A percentile compares a stretch with the other conserved stretches of the same genome.
These are phyloP conservation scores for Phymanthus crucifer DNA, from an alignment of 92 coral and sea anemone species.

Conservation along the genomic window DNA sequence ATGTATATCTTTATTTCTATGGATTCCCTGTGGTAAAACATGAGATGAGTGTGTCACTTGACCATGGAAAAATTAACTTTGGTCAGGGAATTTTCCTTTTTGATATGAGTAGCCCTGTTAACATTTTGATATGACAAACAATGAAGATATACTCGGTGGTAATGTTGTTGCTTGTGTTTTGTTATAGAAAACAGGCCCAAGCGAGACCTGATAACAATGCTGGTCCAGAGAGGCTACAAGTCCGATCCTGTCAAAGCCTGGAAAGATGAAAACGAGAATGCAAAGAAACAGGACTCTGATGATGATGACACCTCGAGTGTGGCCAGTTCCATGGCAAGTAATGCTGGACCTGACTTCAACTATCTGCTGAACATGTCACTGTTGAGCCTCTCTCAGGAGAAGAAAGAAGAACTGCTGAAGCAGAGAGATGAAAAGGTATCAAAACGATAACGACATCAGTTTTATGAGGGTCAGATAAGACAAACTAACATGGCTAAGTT, in stretches of 20 bases:
- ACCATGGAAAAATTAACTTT: no score
- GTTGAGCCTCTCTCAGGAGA: constrained; percentile 81
- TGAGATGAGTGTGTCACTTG: no score
- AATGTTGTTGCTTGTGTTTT: not conserved
- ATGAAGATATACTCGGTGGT: no score
- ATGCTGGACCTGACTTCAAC: constrained; percentile 87
- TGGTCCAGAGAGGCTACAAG: constrained; percentile 80
- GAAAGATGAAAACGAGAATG: constrained; percentile 73
- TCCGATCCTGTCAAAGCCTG: constrained; percentile 90
- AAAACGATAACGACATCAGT: no score
- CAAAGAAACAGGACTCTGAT: constrained; percentile 21
- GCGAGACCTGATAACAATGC: constrained; percentile 69
- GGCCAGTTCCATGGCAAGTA: constrained; percentile 66
- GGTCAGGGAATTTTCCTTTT: no score
- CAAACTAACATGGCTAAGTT: not conserved
- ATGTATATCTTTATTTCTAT: no score
- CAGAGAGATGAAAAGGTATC: constrained; percentile 88
- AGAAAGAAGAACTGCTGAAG: constrained; percentile 87
- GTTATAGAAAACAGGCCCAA: constrained; percentile 73
- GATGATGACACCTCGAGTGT: constrained; percentile 76
- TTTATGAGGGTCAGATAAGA: no score
- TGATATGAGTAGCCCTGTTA: no score
- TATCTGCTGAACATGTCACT: constrained; percentile 85
- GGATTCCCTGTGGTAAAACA: no score
- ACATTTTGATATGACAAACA: no score